Evolutionary conservation across 1,140 invertebrate species (phyloP).

Genomic region (Diachasma alloeum): DNA sequence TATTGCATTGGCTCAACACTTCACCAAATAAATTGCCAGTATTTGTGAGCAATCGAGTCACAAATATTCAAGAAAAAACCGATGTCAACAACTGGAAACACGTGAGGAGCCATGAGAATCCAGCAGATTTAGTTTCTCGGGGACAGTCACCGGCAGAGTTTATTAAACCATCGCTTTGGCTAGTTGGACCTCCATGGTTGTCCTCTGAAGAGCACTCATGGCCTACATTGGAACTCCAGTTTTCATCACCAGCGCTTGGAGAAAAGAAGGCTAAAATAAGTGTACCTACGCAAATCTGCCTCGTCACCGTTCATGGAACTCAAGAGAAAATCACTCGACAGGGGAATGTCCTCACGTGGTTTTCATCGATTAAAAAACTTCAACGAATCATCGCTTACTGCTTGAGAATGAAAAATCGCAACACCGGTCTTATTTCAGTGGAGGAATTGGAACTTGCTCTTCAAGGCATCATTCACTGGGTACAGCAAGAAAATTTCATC

Average conservation of each 20-base stretch:
- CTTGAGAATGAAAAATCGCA: slow-evolving; percentile 13
- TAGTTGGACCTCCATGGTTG: too few species aligned
- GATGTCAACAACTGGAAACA: too few species aligned
- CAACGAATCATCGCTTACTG: slow-evolving; percentile 16
- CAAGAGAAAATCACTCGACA: neutral
- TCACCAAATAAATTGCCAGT: too few species aligned
- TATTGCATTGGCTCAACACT: too few species aligned
- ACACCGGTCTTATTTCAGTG: neutral
- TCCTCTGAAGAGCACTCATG: too few species aligned
- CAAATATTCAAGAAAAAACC: too few species aligned
- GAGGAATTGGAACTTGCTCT: slow-evolving; percentile 8
- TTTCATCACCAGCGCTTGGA: neutral
- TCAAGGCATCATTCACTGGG: neutral
- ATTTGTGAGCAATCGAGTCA: too few species aligned
- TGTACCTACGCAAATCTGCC: neutral
- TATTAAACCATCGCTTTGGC: too few species aligned
- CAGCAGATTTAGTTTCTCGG: too few species aligned
- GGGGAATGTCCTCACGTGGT: neutral
- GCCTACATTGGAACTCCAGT: too few species aligned
- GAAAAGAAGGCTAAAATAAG: neutral
- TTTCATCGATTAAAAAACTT: neutral
- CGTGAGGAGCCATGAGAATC: too few species aligned
- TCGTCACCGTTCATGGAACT: neutral
- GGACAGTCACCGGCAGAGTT: too few species aligned
- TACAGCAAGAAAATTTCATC: neutral